Conservation (phyloP, 2,888 invertebrate species). For the Drosophila atripex region DNA sequence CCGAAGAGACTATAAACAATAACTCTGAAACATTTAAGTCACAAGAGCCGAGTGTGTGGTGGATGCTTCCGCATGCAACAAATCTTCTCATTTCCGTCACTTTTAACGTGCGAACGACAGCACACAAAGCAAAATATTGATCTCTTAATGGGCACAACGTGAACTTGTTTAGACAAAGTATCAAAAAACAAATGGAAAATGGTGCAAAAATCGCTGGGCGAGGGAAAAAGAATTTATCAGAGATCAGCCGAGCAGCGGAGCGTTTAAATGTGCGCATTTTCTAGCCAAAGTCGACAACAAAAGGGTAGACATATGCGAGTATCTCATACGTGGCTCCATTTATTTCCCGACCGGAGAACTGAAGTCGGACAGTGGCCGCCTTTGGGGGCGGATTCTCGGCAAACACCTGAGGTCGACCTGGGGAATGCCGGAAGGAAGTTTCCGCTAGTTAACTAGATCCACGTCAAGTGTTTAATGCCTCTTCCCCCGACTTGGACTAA, state of each 20-base stretch:
- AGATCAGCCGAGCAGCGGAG: conserved; percentile 68
- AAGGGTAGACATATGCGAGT: conserved; percentile 28
- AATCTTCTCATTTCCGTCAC: conserved; percentile 75
- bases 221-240: conserved; percentile 59
- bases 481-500: background rate
- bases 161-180: conserved; percentile 47
- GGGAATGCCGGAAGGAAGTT: conserved; percentile 75
- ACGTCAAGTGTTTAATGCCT: conserved; percentile 3
- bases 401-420: conserved; percentile 66
- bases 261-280: conserved; percentile 71
- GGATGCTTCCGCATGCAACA: conserved; percentile 72
- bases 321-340: conserved; percentile 72
- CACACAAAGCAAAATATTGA: conserved; percentile 69
- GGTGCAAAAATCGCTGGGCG: conserved; percentile 39
- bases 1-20: conserved; percentile 55
- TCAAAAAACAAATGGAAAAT: conserved; percentile 39
- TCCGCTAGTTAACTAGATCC: conserved; percentile 49
- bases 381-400: conserved; percentile 48
- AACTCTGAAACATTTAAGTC: conserved; percentile 54
- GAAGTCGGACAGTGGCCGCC: conserved; percentile 51
- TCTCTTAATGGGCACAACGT: conserved; percentile 64
- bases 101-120: conserved; percentile 65
- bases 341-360: conserved; percentile 54
- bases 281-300: conserved; percentile 27
- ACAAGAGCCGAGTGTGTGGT: conserved; percentile 22